These are phyloP conservation scores for Dryobota labecula DNA, from an alignment of 2,888 invertebrate species.

Conservation along the genomic window DNA sequence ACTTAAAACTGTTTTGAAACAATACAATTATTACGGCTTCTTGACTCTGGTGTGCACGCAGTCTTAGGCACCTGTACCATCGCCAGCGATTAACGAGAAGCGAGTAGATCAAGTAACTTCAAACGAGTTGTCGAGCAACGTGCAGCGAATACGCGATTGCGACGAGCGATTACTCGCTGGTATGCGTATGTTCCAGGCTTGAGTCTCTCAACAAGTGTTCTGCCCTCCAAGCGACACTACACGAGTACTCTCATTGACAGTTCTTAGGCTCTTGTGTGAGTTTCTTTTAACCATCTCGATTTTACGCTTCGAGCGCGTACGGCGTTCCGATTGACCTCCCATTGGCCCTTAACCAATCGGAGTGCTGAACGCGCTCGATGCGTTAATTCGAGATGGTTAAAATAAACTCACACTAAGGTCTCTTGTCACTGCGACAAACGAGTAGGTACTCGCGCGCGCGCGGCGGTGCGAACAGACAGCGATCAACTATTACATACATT, in stretches of 20 bases:
- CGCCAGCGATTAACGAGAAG: background rate
- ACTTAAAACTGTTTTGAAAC: background rate
- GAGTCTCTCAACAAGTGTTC: background rate
- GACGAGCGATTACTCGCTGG: background rate
- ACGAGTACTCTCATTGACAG: background rate
- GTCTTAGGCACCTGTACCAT: background rate
- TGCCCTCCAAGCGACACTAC: background rate
- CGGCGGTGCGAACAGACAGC: background rate
- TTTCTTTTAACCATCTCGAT: no score
- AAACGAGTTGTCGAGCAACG: background rate
- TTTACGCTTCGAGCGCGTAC: no score
- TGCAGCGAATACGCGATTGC: background rate
- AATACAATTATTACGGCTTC: no score
- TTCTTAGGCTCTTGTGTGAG: no score
- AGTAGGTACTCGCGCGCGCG: no score
- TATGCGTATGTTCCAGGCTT: background rate
- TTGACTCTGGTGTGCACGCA: background rate
- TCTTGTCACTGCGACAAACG: background rate
- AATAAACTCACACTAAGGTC: no score
- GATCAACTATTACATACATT: background rate
- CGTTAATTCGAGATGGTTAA: no score
- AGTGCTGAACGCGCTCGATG: no score
- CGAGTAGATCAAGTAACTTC: background rate
- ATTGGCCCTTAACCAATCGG: no score
- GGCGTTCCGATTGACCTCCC: no score